phyloP scores from a whole-genome alignment of 2,797 vertebrate genomes.

The Bradypus variegatus region DNA sequence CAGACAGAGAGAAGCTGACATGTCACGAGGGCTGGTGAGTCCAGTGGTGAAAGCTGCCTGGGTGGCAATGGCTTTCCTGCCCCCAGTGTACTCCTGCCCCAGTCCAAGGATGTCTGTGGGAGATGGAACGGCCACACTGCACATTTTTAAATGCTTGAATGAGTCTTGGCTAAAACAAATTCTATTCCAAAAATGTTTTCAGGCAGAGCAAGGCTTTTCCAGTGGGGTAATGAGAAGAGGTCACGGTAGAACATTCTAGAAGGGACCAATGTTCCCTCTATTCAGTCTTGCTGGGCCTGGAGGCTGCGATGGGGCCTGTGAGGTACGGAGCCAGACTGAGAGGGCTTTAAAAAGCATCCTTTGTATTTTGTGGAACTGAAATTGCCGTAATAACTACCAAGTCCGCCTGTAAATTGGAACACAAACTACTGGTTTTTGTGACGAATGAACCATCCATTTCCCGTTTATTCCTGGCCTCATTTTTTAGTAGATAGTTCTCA shows the following conservation, averaged over 20 bases:
- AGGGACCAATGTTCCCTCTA: background rate
- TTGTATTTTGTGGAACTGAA: background rate
- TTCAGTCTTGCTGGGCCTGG: background rate
- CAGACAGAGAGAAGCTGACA: background rate
- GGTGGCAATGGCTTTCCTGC: background rate
- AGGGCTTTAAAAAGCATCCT: background rate
- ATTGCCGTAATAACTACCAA: background rate
- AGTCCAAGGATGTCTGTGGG: background rate
- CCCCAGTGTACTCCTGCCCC: background rate
- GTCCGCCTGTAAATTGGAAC: background rate
- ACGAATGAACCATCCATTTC: background rate
- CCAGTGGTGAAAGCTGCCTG: background rate
- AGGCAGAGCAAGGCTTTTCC: background rate
- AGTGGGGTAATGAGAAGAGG: background rate
- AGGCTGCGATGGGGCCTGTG: background rate
- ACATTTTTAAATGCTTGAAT: background rate
- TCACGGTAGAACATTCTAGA: slow-evolving; percentile 28
- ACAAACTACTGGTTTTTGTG: background rate
- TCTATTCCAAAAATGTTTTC: background rate
- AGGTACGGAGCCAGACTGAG: background rate
- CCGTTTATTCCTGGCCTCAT: background rate
- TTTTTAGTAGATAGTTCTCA: background rate
- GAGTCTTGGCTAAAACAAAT: background rate
- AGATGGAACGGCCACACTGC: no score
- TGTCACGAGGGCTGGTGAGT: rapidly evolving